Conservation (phyloP, 1,140 invertebrate species). For the Conus ventricosus region DNA sequence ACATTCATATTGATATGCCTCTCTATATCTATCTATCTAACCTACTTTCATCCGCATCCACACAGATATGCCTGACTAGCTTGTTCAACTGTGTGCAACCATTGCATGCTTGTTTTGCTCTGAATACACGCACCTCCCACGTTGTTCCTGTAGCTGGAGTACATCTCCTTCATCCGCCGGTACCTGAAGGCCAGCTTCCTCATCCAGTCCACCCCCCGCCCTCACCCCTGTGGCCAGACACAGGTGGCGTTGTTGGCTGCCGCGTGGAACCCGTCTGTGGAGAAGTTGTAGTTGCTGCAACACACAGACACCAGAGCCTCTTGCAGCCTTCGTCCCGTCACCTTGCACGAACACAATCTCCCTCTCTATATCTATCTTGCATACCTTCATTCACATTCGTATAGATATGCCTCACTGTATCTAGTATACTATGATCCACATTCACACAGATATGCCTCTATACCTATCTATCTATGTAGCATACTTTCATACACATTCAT, state of each 20-base stretch:
- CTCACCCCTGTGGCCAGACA: slow-evolving; percentile 82
- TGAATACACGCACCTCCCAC: slow-evolving; percentile 81
- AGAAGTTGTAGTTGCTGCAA: slow-evolving; percentile 91
- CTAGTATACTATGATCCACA: too few relatives aligned
- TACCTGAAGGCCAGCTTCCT: slow-evolving; percentile 96
- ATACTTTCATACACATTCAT: too few relatives aligned
- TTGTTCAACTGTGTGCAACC: too few relatives aligned
- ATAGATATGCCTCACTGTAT: too few relatives aligned
- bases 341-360: slow-evolving; percentile 84
- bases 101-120: too few relatives aligned
- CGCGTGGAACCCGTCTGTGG: slow-evolving; percentile 93
- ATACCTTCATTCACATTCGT: too few relatives aligned
- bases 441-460: too few relatives aligned
- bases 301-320: neutral
- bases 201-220: slow-evolving; percentile 97
- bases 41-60: too few relatives aligned
- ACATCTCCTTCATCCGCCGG: slow-evolving; percentile 96
- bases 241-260: slow-evolving; percentile 80
- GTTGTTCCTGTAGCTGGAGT: slow-evolving; percentile 92
- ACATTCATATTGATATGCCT: too few relatives aligned
- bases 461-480: too few relatives aligned
- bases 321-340: slow-evolving; percentile 87
- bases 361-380: slow-evolving; percentile 64
- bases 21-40: too few relatives aligned
- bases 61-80: too few relatives aligned